These are phyloP conservation scores for Bryconaethiops microstoma DNA, from an alignment of 2,797 vertebrate genomes.

Conservation along the genomic window DNA sequence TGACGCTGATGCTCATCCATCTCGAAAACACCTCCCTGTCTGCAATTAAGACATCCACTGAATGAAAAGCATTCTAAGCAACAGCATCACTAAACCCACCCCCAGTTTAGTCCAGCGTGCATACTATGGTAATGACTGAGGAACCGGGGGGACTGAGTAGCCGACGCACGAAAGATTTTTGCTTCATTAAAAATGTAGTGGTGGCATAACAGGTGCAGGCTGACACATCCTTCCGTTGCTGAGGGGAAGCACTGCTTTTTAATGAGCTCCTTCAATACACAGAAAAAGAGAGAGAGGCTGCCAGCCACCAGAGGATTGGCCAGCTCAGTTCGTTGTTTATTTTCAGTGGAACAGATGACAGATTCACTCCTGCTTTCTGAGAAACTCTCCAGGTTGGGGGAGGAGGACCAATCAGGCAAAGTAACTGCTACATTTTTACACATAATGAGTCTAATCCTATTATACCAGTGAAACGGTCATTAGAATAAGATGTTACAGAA, in stretches of 20 bases:
- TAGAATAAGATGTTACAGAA: conserved; percentile 11
- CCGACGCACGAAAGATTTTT: conserved; percentile 62
- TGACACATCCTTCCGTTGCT: conserved; percentile 59
- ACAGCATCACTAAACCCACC: conserved; percentile 41
- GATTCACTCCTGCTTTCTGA: conserved; percentile 54
- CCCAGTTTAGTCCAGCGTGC: conserved; percentile 41
- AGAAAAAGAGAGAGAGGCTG: conserved; percentile 15
- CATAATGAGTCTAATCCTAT: conserved; percentile 41
- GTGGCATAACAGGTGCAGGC: conserved; percentile 70
- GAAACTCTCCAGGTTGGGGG: conserved; percentile 23
- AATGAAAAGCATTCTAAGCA: conserved; percentile 34
- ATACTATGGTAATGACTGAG: conserved; percentile 58
- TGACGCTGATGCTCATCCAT: conserved; percentile 14
- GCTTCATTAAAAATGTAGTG: conserved; percentile 73
- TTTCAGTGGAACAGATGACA: conserved; percentile 57
- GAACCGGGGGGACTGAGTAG: conserved; percentile 61
- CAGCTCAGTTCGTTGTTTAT: conserved; percentile 55
- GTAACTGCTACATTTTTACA: conserved; percentile 28
- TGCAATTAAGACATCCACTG: conserved; percentile 35
- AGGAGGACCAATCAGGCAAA: conserved; percentile 36
- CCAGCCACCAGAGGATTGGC: conserved; percentile 52
- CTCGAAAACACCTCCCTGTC: conserved; percentile 21
- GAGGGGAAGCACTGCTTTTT: conserved; percentile 59
- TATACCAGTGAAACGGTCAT: conserved; percentile 34
- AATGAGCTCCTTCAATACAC: conserved; percentile 66